These are phyloP conservation scores for Biston betularia DNA, from an alignment of 2,888 invertebrate genomes.

Conservation along the genomic window DNA sequence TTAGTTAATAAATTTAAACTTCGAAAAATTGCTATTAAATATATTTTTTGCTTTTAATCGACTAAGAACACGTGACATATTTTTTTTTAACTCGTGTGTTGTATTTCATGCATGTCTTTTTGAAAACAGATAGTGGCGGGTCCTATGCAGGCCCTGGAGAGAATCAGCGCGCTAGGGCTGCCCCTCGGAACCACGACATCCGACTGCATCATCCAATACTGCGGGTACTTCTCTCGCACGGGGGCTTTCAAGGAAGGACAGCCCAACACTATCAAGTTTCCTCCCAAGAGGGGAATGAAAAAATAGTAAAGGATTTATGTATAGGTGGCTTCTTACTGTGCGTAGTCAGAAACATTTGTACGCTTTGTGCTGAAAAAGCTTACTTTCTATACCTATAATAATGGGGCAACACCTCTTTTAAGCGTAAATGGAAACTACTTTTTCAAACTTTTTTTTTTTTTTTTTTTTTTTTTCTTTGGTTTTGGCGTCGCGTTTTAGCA, in stretches of 20 bases:
- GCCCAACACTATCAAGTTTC: slow-evolving; percentile 71
- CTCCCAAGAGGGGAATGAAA: slow-evolving; percentile 59
- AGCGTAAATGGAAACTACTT: too few species aligned
- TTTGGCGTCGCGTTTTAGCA: too few species aligned
- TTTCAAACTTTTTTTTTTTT: too few species aligned
- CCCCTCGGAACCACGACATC: slow-evolving; percentile 72
- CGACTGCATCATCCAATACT: slow-evolving; percentile 65
- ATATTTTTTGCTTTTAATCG: too few species aligned
- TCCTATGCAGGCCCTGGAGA: slow-evolving; percentile 70
- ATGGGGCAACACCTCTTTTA: too few species aligned
- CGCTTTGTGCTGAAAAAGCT: not conserved
- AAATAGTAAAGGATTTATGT: slow-evolving; percentile 33
- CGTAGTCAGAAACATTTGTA: not conserved
- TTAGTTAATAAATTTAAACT: too few species aligned
- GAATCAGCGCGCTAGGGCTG: slow-evolving; percentile 77
- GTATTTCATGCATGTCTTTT: not conserved
- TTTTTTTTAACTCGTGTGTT: not conserved
- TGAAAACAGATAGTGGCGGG: slow-evolving; percentile 66
- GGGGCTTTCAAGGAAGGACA: slow-evolving; percentile 68
- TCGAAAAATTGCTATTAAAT: too few species aligned
- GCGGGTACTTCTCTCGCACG: slow-evolving; percentile 67
- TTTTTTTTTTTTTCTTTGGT: too few species aligned
- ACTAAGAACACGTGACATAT: not conserved
- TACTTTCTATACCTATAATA: too few species aligned
- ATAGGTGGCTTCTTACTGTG: not conserved